Evolutionary conservation across 2,797 vertebrate species (phyloP).

Genomic region (Pteropus rufus): DNA sequence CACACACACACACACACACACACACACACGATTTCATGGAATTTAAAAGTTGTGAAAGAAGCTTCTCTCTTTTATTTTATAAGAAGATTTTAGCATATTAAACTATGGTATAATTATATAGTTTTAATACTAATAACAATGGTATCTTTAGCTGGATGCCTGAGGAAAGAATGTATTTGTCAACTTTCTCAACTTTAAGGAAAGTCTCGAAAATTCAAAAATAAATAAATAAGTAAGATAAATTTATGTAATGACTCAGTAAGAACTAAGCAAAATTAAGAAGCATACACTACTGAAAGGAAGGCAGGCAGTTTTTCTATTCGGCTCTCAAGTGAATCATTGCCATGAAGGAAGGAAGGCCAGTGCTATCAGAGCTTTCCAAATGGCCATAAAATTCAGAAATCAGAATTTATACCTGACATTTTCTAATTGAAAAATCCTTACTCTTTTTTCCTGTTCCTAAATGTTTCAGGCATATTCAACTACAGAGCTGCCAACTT

Average conservation of each 20-base stretch:
- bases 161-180: not conserved
- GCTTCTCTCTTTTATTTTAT: not conserved
- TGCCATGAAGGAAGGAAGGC: not conserved
- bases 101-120: not conserved
- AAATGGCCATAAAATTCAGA: not conserved
- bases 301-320: not conserved
- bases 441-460: not conserved
- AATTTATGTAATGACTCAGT: not conserved
- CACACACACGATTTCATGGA: not conserved
- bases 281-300: not conserved
- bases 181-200: not conserved
- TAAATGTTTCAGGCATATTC: not conserved
- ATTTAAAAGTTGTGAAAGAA: not conserved
- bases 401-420: not conserved
- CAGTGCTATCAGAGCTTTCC: not conserved
- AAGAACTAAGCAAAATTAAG: not conserved
- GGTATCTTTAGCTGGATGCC: not conserved
- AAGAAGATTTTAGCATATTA: not conserved
- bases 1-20: not conserved
- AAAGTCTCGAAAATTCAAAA: not conserved
- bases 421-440: not conserved
- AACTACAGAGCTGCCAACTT: not conserved
- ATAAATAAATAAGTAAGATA: not conserved
- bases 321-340: not conserved
- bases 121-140: not conserved